Conservation (phyloP, 2,888 invertebrate species). For the Drosophila stalkeri region DNA sequence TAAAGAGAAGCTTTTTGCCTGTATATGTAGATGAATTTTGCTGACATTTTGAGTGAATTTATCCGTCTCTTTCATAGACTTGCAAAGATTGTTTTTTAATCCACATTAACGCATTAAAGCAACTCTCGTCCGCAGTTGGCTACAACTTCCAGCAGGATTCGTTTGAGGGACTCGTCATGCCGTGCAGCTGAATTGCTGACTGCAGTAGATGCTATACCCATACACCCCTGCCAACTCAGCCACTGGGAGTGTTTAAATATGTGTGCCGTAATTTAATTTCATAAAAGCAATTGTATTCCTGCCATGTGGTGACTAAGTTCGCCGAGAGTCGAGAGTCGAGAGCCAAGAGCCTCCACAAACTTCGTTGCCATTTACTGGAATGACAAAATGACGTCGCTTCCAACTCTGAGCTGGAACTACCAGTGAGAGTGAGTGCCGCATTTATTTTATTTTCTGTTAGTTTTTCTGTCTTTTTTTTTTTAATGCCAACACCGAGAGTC, state of each 20-base stretch:
- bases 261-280: constrained; percentile 78
- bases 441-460: constrained; percentile 57
- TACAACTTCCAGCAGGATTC: constrained; percentile 29
- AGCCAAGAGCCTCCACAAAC: constrained; percentile 48
- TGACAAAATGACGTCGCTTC: constrained; percentile 74
- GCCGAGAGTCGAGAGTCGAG: constrained; percentile 7
- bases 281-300: constrained; percentile 77
- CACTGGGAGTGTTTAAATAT: constrained; percentile 60
- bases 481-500: constrained; percentile 60
- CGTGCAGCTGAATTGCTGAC: constrained; percentile 60
- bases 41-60: neutral
- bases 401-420: constrained; percentile 30
- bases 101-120: constrained; percentile 50
- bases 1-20: neutral
- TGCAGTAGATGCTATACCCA: constrained; percentile 36
- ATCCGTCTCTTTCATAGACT: neutral
- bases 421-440: constrained; percentile 55
- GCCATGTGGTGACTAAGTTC: constrained; percentile 66
- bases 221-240: constrained; percentile 1
- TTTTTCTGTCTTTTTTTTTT: constrained; percentile 20
- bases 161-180: constrained; percentile 32
- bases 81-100: constrained; percentile 43
- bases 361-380: constrained; percentile 56
- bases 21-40: neutral
- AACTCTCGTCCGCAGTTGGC: constrained; percentile 23